A percentile compares a stretch with the other conserved stretches of the same genome.
phyloP scores from a whole-genome alignment of 2,888 invertebrate genomes.

The Lasioglossum pauxillum region DNA sequence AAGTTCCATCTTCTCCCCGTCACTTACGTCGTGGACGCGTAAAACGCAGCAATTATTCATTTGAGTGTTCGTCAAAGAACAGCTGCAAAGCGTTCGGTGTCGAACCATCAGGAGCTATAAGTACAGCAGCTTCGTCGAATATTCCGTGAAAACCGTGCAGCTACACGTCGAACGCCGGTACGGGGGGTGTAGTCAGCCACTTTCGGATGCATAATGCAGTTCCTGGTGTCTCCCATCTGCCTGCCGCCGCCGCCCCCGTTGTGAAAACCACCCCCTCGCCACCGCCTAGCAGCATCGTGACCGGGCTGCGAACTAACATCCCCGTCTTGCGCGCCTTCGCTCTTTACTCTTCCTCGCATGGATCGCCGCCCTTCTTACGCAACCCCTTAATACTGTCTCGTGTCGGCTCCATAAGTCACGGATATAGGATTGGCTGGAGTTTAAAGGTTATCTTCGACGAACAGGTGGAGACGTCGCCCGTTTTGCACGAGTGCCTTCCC shows the following conservation, averaged over 20 bases:
- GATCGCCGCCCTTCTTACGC: conserved; percentile 16
- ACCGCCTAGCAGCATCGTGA: conserved; percentile 70
- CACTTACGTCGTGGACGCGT: neutral
- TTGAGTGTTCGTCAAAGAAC: conserved; percentile 33
- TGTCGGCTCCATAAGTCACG: conserved; percentile 73
- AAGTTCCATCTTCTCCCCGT: neutral
- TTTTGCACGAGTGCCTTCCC: conserved; percentile 29
- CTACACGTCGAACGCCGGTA: conserved; percentile 52
- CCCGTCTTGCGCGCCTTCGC: conserved; percentile 35
- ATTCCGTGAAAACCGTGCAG: conserved; percentile 57
- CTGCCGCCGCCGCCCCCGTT: conserved; percentile 41
- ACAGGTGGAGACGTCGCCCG: conserved; percentile 53
- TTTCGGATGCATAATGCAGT: conserved; percentile 82
- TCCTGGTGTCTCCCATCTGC: conserved; percentile 71
- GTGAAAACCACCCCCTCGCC: conserved; percentile 39
- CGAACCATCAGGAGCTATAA: conserved; percentile 38
- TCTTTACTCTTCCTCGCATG: conserved; percentile 41
- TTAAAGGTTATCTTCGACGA: conserved; percentile 61
- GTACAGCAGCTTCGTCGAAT: conserved; percentile 62
- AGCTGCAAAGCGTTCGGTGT: conserved; percentile 35
- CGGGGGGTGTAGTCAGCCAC: conserved; percentile 62
- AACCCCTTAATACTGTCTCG: conserved; percentile 58
- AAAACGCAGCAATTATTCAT: conserved; percentile 56
- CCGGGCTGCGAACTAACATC: conserved; percentile 76
- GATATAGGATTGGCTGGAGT: conserved; percentile 72